Conservation (phyloP, 2,888 invertebrate genomes). For the Sycophila texana region DNA sequence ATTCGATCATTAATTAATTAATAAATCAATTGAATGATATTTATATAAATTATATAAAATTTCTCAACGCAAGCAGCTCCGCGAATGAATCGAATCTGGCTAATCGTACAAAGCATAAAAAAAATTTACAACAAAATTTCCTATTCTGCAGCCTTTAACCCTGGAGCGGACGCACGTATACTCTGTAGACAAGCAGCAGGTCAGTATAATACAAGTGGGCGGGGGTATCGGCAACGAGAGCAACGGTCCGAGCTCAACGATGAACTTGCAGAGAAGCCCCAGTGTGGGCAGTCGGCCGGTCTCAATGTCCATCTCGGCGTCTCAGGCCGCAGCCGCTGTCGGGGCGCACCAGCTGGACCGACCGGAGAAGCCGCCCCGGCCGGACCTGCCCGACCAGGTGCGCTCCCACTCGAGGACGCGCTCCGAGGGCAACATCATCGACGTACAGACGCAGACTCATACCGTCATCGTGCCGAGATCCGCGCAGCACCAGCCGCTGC, state of each 20-base stretch:
- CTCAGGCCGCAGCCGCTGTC: constrained; percentile 66
- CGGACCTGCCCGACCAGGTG: constrained; percentile 66
- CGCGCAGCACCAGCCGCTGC: constrained; percentile 57
- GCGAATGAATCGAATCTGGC: too few relatives aligned
- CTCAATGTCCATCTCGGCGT: constrained; percentile 70
- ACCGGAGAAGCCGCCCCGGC: constrained; percentile 68
- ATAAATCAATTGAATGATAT: too few relatives aligned
- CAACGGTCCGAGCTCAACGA: constrained; percentile 66
- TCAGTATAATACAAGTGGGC: constrained; percentile 82
- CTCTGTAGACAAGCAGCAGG: constrained; percentile 86
- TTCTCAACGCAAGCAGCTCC: too few relatives aligned
- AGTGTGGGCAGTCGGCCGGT: constrained; percentile 73
- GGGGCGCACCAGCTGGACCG: constrained; percentile 65
- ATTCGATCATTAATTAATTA: too few relatives aligned
- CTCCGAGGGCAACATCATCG: constrained; percentile 81
- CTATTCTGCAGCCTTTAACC: constrained; percentile 68
- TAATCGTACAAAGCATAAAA: too few relatives aligned
- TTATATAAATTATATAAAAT: too few relatives aligned
- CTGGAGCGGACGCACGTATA: constrained; percentile 84
- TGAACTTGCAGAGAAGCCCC: constrained; percentile 75
- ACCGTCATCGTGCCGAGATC: constrained; percentile 68
- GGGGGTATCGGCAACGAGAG: constrained; percentile 64
- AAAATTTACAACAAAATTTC: constrained; percentile 47
- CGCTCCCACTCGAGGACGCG: constrained; percentile 75
- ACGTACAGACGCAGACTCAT: constrained; percentile 74